A percentile compares a stretch with the other conserved stretches of the same genome.
phyloP scores from a whole-genome alignment of 1,140 invertebrate species.

The Cydia splendana region DNA sequence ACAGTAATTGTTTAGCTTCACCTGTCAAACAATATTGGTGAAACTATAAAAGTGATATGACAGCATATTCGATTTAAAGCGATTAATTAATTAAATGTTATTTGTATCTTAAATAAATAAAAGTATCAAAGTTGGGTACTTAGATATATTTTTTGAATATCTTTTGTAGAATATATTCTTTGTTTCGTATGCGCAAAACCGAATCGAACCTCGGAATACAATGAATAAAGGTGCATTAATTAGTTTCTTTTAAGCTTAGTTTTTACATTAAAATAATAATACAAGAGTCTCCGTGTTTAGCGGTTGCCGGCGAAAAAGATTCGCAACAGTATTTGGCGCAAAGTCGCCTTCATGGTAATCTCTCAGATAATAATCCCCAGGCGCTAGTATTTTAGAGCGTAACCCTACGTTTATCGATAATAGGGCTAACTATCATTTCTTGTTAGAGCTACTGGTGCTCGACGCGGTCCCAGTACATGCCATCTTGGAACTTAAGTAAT shows the following conservation, averaged over 20 bases:
- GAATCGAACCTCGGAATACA: too few species aligned
- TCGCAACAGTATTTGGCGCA: constrained; percentile 47
- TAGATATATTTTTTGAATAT: too few species aligned
- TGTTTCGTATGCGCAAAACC: too few species aligned
- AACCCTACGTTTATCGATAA: constrained; percentile 36
- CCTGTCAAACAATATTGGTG: not conserved
- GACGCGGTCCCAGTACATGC: too few species aligned
- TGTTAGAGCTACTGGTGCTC: too few species aligned
- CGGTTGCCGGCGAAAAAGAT: constrained; percentile 37
- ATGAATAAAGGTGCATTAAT: too few species aligned
- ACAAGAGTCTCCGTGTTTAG: not conserved
- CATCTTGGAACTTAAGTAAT: too few species aligned
- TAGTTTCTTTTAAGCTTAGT: not conserved
- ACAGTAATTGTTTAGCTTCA: not conserved
- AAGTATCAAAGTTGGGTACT: too few species aligned
- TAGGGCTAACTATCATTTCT: not conserved
- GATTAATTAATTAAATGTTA: not conserved
- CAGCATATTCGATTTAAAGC: not conserved
- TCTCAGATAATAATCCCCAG: constrained; percentile 49
- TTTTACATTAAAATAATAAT: not conserved
- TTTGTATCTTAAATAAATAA: too few species aligned
- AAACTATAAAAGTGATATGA: not conserved
- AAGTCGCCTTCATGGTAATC: constrained; percentile 42
- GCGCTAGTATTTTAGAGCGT: constrained; percentile 38
- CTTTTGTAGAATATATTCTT: too few species aligned